phyloP scores from a whole-genome alignment of 2,113 vertebrate species.

The Gadus chalcogrammus region DNA sequence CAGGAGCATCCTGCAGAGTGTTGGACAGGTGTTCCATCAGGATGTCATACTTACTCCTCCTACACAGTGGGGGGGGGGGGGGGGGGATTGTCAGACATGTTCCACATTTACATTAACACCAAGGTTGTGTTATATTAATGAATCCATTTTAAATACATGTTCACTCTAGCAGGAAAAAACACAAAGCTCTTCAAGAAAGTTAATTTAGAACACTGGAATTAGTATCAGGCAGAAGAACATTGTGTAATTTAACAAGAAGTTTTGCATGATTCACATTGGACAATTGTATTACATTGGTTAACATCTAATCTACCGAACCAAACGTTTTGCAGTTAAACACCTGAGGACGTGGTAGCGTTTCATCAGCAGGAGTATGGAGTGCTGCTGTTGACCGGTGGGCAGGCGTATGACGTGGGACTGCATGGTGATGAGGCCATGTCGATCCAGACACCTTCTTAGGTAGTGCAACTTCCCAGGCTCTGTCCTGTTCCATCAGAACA shows the following conservation, averaged over 20 bases:
- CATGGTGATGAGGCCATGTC: slow-evolving; percentile 83
- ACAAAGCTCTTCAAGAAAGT: too few relatives aligned
- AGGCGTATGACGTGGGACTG: slow-evolving; percentile 83
- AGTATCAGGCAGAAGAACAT: too few relatives aligned
- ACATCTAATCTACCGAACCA: too few relatives aligned
- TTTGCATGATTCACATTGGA: too few relatives aligned
- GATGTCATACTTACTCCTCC: slow-evolving; percentile 90
- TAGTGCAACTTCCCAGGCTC: slow-evolving; percentile 95
- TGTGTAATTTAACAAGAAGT: too few relatives aligned
- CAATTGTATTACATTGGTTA: too few relatives aligned
- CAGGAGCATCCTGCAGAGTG: slow-evolving; percentile 71
- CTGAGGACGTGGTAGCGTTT: slow-evolving; percentile 90
- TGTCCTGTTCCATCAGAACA: slow-evolving; percentile 67
- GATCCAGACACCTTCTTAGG: slow-evolving; percentile 83
- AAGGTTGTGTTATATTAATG: too few relatives aligned
- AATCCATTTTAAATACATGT: too few relatives aligned
- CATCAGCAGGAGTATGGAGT: slow-evolving; percentile 89
- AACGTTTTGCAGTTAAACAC: slow-evolving; percentile 56
- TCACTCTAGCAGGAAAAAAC: too few relatives aligned
- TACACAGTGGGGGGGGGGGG: slow-evolving; percentile 38
- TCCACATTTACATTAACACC: too few relatives aligned
- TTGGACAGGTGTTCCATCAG: slow-evolving; percentile 86
- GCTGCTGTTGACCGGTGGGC: slow-evolving; percentile 79
- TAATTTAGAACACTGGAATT: too few relatives aligned
- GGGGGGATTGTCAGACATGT: not conserved